A percentile compares a stretch with the other conserved stretches of the same genome.
These are phyloP conservation scores for Mastacembelus armatus DNA, from an alignment of 2,797 vertebrate species.

Conservation along the genomic window DNA sequence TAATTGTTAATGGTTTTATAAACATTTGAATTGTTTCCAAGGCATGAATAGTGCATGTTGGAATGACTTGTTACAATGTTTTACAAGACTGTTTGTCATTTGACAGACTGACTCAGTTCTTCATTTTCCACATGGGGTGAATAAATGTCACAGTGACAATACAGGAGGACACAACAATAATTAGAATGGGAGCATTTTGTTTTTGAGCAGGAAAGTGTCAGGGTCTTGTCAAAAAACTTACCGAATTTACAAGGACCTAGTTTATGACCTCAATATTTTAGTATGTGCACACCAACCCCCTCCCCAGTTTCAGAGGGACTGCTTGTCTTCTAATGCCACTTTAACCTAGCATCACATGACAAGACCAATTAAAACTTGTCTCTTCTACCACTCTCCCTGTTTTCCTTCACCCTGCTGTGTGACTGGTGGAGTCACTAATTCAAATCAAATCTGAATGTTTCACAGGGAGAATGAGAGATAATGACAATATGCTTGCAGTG, in stretches of 20 bases:
- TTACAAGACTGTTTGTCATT: neutral
- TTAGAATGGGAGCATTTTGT: constrained; percentile 11
- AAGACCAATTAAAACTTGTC: constrained; percentile 71
- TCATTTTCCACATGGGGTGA: neutral
- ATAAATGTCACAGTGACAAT: neutral
- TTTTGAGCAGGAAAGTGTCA: neutral
- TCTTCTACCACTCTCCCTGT: constrained; percentile 25
- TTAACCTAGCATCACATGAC: constrained; percentile 29
- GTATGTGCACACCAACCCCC: neutral
- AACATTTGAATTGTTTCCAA: no score
- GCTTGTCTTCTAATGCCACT: constrained; percentile 27
- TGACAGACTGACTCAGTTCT: constrained; percentile 1
- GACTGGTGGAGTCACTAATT: constrained; percentile 71
- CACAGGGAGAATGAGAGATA: constrained; percentile 59
- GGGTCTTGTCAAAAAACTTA: constrained; percentile 12
- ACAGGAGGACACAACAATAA: neutral
- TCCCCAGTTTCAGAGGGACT: neutral
- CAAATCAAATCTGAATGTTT: constrained; percentile 62
- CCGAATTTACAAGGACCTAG: constrained; percentile 2
- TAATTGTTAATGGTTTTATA: no score
- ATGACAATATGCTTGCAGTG: constrained; percentile 73
- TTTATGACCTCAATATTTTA: constrained; percentile 26
- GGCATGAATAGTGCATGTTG: neutral
- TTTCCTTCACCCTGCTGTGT: constrained; percentile 40
- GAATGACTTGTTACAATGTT: neutral